Evolutionary conservation across 2,113 vertebrate genomes (phyloP).

Genomic region (Diglossa brunneiventris): DNA sequence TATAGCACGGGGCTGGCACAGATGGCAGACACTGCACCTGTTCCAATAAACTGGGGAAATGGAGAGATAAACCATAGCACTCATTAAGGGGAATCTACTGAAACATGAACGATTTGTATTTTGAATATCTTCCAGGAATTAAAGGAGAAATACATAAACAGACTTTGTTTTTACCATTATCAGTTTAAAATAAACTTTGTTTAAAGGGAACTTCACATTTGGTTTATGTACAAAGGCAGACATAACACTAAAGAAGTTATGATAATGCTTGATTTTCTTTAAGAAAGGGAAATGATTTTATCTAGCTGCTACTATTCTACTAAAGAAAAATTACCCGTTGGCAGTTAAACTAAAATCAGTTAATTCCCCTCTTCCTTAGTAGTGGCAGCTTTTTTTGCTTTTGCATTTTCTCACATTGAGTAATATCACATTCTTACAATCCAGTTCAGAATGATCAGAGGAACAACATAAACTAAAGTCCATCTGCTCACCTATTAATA

Average conservation of each 20-base stretch:
- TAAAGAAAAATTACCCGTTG: neutral
- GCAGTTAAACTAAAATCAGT: neutral
- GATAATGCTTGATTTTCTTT: neutral
- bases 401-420: neutral
- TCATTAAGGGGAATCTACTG: conserved; percentile 24
- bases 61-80: conserved; percentile 48
- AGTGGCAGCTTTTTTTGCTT: neutral
- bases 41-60: conserved; percentile 56
- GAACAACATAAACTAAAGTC: conserved; percentile 14
- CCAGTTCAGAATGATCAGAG: neutral
- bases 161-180: neutral
- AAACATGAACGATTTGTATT: conserved; percentile 46
- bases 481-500: neutral
- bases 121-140: conserved; percentile 47
- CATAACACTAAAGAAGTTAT: neutral
- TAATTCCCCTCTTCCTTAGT: neutral
- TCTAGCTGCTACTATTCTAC: neutral
- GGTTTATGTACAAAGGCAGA: neutral
- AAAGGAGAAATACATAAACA: conserved; percentile 22
- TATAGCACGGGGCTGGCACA: neutral
- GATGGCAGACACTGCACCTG: conserved; percentile 71
- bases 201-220: neutral
- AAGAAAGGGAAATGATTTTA: neutral
- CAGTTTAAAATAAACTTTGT: neutral
- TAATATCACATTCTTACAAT: neutral